A percentile compares a stretch with the other conserved stretches of the same genome.
Conservation (phyloP, 2,888 invertebrate genomes). For the Conchocele bisecta region DNA sequence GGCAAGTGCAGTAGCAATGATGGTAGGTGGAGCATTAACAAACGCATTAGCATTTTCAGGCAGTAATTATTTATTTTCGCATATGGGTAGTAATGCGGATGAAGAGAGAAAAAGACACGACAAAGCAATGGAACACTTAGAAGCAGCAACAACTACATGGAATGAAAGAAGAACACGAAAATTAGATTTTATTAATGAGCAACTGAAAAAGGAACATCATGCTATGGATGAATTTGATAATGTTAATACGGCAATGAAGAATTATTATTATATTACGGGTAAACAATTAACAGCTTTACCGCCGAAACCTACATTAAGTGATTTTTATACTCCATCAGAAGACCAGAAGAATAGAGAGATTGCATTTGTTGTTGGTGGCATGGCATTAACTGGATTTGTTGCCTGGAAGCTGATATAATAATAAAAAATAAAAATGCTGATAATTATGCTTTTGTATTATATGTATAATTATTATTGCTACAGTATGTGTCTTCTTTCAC, state of each 20-base stretch:
- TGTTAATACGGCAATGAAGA: constrained; percentile 19
- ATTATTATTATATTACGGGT: constrained; percentile 41
- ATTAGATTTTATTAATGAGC: constrained; percentile 44
- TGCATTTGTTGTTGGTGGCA: constrained; percentile 16
- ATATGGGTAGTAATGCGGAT: constrained; percentile 23
- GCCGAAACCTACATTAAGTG: constrained; percentile 21
- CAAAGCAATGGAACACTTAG: constrained; percentile 48
- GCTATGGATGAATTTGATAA: neutral
- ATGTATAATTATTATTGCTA: no score
- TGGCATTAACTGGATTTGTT: constrained; percentile 24
- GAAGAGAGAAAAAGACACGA: constrained; percentile 45
- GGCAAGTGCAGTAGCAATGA: constrained; percentile 29
- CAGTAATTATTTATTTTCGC: constrained; percentile 26
- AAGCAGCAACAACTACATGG: constrained; percentile 34
- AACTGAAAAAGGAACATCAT: constrained; percentile 23
- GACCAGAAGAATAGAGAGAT: constrained; percentile 13
- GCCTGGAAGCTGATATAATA: constrained; percentile 16
- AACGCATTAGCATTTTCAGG: constrained; percentile 18
- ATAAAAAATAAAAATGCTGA: no score
- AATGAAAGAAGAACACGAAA: constrained; percentile 39
- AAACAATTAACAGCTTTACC: constrained; percentile 9
- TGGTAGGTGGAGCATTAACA: constrained; percentile 2
- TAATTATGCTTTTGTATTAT: no score
- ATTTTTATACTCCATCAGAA: constrained; percentile 21
- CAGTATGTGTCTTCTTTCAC: no score